A percentile compares a stretch with the other conserved stretches of the same genome.
phyloP scores from a whole-genome alignment of 2,113 vertebrate species.

The Grantiella picta region DNA sequence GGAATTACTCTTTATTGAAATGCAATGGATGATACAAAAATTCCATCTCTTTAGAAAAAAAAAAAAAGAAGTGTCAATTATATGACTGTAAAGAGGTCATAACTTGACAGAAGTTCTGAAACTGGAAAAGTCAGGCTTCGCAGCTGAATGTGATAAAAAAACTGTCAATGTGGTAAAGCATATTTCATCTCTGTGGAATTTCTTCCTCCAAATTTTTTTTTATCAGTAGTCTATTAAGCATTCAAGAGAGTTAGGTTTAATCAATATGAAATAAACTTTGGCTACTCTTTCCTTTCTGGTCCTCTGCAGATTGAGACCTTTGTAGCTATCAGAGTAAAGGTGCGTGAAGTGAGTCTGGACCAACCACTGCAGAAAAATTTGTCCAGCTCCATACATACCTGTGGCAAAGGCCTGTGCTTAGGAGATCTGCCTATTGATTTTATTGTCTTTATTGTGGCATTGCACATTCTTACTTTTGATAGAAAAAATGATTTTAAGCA shows the following conservation, averaged over 20 bases:
- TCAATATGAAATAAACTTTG: background rate
- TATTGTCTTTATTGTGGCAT: background rate
- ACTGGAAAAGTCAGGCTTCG: background rate
- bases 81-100: background rate
- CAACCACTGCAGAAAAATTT: background rate
- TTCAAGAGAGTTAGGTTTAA: background rate
- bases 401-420: background rate
- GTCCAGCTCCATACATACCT: background rate
- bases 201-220: background rate
- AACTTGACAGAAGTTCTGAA: background rate
- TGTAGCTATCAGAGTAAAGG: background rate
- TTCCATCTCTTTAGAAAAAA: background rate
- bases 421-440: background rate
- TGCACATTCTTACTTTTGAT: background rate
- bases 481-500: background rate
- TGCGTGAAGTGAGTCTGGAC: background rate
- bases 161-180: background rate
- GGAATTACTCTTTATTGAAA: background rate
- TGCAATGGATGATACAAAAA: background rate
- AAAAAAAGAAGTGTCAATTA: background rate
- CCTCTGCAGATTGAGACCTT: background rate
- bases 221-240: fast-evolving
- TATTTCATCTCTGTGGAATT: background rate
- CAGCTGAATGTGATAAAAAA: background rate
- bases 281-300: background rate